Percentiles rank a stretch among this genome's conserved stretches.
Conservation (phyloP, 2,113 vertebrate species). For the Dolichotis patagonum region DNA sequence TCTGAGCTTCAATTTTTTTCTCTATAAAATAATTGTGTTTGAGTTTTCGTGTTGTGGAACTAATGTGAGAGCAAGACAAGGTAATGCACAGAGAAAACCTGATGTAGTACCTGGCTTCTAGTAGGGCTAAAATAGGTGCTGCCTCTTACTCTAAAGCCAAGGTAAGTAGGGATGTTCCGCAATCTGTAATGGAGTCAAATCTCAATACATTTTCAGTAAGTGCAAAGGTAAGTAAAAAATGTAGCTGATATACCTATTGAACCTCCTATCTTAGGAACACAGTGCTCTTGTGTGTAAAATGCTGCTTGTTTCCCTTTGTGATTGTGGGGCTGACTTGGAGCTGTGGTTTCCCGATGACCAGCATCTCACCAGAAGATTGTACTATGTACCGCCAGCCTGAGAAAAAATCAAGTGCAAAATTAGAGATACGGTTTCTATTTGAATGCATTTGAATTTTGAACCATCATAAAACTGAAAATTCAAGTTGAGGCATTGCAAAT, state of each 20-base stretch:
- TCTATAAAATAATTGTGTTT: neutral
- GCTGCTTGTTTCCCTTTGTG: neutral
- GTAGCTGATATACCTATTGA: too few species aligned
- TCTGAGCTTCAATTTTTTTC: constrained; percentile 3
- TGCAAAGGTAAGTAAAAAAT: neutral
- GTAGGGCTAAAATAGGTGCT: neutral
- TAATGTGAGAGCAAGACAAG: neutral
- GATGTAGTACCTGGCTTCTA: neutral
- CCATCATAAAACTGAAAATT: neutral
- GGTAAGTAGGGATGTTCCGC: neutral
- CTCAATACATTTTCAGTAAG: too few species aligned
- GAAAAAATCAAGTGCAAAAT: neutral
- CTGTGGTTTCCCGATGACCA: neutral
- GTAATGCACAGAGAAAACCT: neutral
- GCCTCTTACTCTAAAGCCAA: neutral
- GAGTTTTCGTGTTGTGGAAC: neutral
- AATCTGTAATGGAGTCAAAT: neutral
- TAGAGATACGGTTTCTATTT: neutral
- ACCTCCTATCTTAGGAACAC: neutral
- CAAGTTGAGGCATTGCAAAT: neutral
- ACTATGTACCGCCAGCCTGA: neutral
- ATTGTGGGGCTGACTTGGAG: neutral
- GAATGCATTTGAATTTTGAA: neutral
- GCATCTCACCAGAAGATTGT: neutral
- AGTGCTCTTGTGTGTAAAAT: neutral